Conservation (phyloP, 2,113 vertebrate species). For the Sphaerodactylus townsendi region DNA sequence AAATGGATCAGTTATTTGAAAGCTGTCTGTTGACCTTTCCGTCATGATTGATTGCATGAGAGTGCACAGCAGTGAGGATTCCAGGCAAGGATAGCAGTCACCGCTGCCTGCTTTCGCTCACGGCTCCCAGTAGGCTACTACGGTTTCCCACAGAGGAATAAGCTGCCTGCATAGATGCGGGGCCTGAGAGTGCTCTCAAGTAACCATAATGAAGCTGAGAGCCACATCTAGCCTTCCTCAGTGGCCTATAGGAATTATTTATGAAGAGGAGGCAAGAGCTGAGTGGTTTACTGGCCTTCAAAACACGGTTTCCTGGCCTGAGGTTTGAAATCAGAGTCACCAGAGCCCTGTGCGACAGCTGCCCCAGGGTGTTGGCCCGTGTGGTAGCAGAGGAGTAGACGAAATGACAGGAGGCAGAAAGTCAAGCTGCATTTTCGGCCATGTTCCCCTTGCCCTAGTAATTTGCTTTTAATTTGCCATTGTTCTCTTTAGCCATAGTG, state of each 20-base stretch:
- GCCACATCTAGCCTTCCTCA: conserved; percentile 53
- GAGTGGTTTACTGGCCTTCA: conserved; percentile 64
- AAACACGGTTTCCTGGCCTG: conserved; percentile 54
- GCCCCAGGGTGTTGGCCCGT: conserved; percentile 30
- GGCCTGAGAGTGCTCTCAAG: conserved; percentile 59
- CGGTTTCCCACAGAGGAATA: conserved; percentile 66
- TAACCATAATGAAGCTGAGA: conserved; percentile 68
- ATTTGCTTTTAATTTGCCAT: conserved; percentile 50
- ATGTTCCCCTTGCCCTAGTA: conserved; percentile 20
- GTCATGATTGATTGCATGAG: conserved; percentile 67
- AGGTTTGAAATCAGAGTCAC: conserved; percentile 48
- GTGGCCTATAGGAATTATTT: conserved; percentile 69
- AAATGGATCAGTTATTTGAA: conserved; percentile 76
- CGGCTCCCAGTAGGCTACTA: conserved; percentile 56
- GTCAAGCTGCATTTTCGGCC: rapidly evolving
- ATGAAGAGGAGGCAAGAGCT: conserved; percentile 62
- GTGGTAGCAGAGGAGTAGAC: background rate
- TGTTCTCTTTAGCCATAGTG: conserved; percentile 36
- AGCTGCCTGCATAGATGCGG: conserved; percentile 48
- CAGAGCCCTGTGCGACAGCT: conserved; percentile 41
- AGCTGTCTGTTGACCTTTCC: conserved; percentile 75
- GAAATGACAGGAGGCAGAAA: conserved; percentile 19
- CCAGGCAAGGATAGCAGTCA: conserved; percentile 61
- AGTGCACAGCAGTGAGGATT: conserved; percentile 63
- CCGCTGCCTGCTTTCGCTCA: conserved; percentile 59